Base-by-base conservation (phyloP, 2,797 vertebrate species). In the Myoxocephalus aenaeus region DNA sequence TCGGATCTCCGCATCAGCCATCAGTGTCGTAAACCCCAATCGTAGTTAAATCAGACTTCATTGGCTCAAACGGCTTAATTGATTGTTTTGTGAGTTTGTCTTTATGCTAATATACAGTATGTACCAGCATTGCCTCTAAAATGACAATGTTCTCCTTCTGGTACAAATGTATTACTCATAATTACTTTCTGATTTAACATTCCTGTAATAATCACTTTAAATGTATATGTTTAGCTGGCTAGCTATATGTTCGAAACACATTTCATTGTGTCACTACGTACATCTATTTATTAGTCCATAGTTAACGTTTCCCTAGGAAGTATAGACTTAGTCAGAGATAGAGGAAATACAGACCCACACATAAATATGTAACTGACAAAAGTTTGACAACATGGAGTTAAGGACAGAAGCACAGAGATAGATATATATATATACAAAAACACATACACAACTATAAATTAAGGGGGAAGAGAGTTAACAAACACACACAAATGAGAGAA, bases 1-100 rank as follows among this genome's bases (percentile, higher is more conserved):
- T 85, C 51, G 14, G 71, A 83, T 91, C 85, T 88, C 74, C 53
- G 72, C 27, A 79, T 86, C 72, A 64, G 58, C 81, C 50, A 82
- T 84, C 81, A 80, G 32, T 22, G 72, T 61, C 7, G 63, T 75
- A 84, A 86, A 87, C 65, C 57, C 66, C 48, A n/a, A 62, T 69
- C 62, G 1, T 58, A 82, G 38, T 67, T 69, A 74, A 85, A 86
- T 81, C 56, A 65, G 64, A 72, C 50, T 72, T 71, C 63, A 81
- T 70, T 74, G 61, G 57, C 82, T 58, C 59, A 82, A 69, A 25
- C 29, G 56, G 50, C 38, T 61, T 64, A 75, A 79, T 34, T 70
- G 44, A 81, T 66, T 70, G 68, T 67, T 79, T 75, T 64, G 13
- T 53, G 32, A 56, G 36, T 73, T 61, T 38, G 32, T 77, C 9